Percentiles rank a stretch among this genome's conserved stretches.
Evolutionary conservation across 2,888 invertebrate species (phyloP).

Genomic region (Timandra comae): DNA sequence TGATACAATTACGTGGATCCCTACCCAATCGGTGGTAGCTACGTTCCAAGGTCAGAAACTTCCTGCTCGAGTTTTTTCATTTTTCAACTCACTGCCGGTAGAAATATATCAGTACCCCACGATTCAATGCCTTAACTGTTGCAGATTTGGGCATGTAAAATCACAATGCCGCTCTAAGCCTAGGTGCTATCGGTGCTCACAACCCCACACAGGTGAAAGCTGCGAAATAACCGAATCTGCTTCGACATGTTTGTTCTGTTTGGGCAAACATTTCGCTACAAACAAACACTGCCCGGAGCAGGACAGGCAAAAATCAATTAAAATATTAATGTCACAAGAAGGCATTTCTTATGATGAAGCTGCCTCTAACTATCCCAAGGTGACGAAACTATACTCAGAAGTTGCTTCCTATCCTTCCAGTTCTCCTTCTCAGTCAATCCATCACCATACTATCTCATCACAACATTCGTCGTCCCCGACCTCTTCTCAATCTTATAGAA

Average conservation of each 20-base stretch:
- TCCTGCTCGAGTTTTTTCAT: constrained; percentile 5
- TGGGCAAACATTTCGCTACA: constrained; percentile 11
- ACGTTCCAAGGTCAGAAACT: constrained; percentile 10
- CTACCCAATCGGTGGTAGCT: not conserved
- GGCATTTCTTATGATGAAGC: constrained; percentile 16
- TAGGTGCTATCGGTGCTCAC: constrained; percentile 9
- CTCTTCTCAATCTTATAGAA: not conserved
- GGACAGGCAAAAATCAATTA: constrained; percentile 14
- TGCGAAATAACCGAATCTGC: not conserved
- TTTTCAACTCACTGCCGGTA: constrained; percentile 5
- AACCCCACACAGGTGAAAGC: not conserved
- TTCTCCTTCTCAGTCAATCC: not conserved
- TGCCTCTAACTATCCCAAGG: constrained; percentile 1
- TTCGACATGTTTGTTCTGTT: constrained; percentile 9
- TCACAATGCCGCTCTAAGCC: constrained; percentile 16
- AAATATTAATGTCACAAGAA: constrained; percentile 16
- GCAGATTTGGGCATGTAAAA: constrained; percentile 18
- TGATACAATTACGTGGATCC: not conserved
- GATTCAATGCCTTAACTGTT: constrained; percentile 17
- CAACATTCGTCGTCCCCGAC: too few species aligned
- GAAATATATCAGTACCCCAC: constrained; percentile 13
- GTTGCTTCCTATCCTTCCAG: not conserved
- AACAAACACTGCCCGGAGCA: constrained; percentile 15
- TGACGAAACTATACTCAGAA: not conserved
- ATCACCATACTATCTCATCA: not conserved